These are phyloP conservation scores for Chrysina gloriosa DNA, from an alignment of 2,888 invertebrate species.

Conservation along the genomic window DNA sequence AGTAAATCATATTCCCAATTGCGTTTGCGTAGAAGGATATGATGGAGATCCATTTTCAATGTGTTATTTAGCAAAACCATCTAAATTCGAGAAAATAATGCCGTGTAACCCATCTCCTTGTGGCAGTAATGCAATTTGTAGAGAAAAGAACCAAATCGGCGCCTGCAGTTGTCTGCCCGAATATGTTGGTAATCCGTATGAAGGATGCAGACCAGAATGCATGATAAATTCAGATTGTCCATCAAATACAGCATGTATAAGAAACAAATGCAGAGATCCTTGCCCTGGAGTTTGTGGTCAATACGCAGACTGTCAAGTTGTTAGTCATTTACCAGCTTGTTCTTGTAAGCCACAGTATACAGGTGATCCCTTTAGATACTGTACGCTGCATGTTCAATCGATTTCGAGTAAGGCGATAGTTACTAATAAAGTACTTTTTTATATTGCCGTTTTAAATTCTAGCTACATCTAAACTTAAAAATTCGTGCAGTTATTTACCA, in stretches of 20 bases:
- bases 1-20: conserved; percentile 76
- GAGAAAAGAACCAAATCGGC: conserved; percentile 72
- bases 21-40: conserved; percentile 69
- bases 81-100: conserved; percentile 64
- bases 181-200: conserved; percentile 77
- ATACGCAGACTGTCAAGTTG: conserved; percentile 79
- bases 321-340: conserved; percentile 81
- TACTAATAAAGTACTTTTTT: background rate
- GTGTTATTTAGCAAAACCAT: conserved; percentile 58
- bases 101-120: conserved; percentile 77
- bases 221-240: conserved; percentile 79
- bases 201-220: conserved; percentile 80
- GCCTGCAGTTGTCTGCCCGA: conserved; percentile 75
- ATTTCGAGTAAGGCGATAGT: conserved; percentile 57
- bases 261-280: conserved; percentile 79
- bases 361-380: conserved; percentile 69
- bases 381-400: conserved; percentile 55
- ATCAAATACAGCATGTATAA: conserved; percentile 76
- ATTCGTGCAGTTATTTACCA: conserved; percentile 78
- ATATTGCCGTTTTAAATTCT: background rate
- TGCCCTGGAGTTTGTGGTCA: conserved; percentile 79
- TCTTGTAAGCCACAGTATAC: conserved; percentile 72
- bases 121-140: conserved; percentile 73
- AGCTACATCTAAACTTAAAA: conserved; percentile 59
- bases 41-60: conserved; percentile 76